phyloP scores from a whole-genome alignment of 2,888 invertebrate genomes.

The Leucania comma region DNA sequence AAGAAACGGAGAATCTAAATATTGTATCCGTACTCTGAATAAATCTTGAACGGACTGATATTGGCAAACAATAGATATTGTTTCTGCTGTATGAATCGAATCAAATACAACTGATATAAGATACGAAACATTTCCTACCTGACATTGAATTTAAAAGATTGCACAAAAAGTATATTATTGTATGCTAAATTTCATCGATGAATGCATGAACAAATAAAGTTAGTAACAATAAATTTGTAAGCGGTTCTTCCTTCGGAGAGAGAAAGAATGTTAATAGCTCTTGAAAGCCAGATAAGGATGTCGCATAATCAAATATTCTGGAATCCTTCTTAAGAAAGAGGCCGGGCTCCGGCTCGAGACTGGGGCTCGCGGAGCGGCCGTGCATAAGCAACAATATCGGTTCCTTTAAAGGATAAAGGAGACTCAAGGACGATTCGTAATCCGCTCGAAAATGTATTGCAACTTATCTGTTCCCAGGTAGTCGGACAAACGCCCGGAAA shows the following conservation, averaged over 20 bases:
- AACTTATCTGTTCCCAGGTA: conserved; percentile 76
- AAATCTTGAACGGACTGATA: conserved; percentile 48
- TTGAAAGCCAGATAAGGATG: conserved; percentile 84
- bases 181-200: conserved; percentile 66
- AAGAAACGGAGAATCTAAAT: conserved; percentile 49
- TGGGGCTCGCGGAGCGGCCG: conserved; percentile 73
- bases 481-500: conserved; percentile 55
- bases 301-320: conserved; percentile 87
- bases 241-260: conserved; percentile 71
- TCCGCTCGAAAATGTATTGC: conserved; percentile 77
- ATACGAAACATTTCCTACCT: conserved; percentile 31
- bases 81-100: conserved; percentile 30
- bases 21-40: conserved; percentile 46
- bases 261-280: conserved; percentile 81
- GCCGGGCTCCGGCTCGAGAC: conserved; percentile 62
- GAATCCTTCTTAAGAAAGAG: conserved; percentile 84
- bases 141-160: conserved; percentile 45
- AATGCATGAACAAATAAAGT: conserved; percentile 68
- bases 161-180: conserved; percentile 61
- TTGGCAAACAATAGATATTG: conserved; percentile 34
- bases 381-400: conserved; percentile 87
- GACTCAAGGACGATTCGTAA: conserved; percentile 84
- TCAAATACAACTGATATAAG: conserved; percentile 18
- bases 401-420: conserved; percentile 85
- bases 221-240: conserved; percentile 75